Evolutionary conservation across 2,113 vertebrate species (phyloP), one percentile per base, ranked within the genome.

Genomic region (Aldabrachelys gigantea): DNA sequence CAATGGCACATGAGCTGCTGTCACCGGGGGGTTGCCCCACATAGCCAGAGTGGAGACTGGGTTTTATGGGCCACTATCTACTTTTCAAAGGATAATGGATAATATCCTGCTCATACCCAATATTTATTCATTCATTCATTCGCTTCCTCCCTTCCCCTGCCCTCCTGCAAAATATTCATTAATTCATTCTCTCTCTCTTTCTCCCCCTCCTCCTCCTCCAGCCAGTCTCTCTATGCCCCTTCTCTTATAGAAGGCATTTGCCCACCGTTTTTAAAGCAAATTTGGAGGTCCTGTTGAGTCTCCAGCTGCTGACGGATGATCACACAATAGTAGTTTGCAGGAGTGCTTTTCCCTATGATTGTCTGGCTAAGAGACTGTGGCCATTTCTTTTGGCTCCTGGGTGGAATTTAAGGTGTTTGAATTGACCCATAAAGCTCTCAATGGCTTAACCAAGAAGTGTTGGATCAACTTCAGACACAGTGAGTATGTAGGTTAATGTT

Each of bases 261-360:
- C 1, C 53, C 16, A 17, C 16, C 38, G 35, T 44, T 35, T 75
- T 35, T 87, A 38, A 8, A 10, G 47, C 47, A 49, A 49, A 49
- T 79, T n/a, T 85, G 75, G 80, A 35, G 35, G 2, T 81, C 29
- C 0, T 16, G 14, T 82, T 94, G 21, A 22, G 38, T 75, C 69
- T 19, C 56, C 65, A 52, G 0, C 2, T n/a, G 1, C 10, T 65
- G 27, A 3, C 10, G 38, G 0, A 1, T 6, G 2, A 2, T 47
- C 14, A 75, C 69, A 41, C n/a, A 38, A 3, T 41, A 75, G n/a
- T 17, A 41, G 10, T 75, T 22, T 41, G 5, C 38, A 24, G 13
- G n/a, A 38, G 10, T 75, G n/a, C 19, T 75, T 41, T 75, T 41
- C 38, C 19, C 38, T 41, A 24, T 38, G 19, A 22, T 38, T 21